These are phyloP conservation scores for Stenodera caucasica DNA, from an alignment of 2,888 invertebrate species.

Conservation along the genomic window DNA sequence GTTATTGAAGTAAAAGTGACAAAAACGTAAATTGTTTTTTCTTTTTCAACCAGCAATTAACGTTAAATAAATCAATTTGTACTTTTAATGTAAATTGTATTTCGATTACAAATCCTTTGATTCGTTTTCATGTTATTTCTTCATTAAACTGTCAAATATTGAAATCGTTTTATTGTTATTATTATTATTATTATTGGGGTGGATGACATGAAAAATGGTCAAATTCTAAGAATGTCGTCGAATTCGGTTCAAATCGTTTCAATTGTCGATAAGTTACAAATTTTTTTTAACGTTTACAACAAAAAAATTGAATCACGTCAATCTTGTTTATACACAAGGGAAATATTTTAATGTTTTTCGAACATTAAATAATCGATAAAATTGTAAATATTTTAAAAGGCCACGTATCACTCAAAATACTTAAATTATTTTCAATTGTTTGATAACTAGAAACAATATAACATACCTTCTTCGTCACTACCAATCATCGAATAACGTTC, in stretches of 20 bases:
- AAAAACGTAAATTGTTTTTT: constrained; percentile 6
- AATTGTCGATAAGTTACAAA: constrained; percentile 3
- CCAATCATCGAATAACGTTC: constrained; percentile 96
- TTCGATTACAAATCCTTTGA: too few species aligned
- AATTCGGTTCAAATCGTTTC: background rate
- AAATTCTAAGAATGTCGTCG: background rate
- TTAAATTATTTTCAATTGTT: too few species aligned
- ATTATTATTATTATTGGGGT: too few species aligned
- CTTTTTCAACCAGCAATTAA: too few species aligned
- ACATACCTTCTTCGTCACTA: constrained; percentile 87
- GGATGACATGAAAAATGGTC: too few species aligned
- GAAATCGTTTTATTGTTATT: background rate
- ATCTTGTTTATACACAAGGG: constrained; percentile 27
- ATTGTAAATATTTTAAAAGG: constrained; percentile 16
- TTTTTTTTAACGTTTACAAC: constrained; percentile 4
- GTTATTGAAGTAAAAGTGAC: constrained; percentile 11
- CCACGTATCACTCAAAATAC: too few species aligned
- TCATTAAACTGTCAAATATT: constrained; percentile 3
- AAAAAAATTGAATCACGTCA: constrained; percentile 7
- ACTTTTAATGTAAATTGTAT: too few species aligned
- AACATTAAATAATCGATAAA: constrained; percentile 21
- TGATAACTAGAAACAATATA: background rate
- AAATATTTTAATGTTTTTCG: constrained; percentile 35
- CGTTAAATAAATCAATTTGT: too few species aligned
- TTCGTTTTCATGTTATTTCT: background rate